These are phyloP conservation scores for Habropoda laboriosa DNA, from an alignment of 1,140 invertebrate genomes.

Conservation along the genomic window DNA sequence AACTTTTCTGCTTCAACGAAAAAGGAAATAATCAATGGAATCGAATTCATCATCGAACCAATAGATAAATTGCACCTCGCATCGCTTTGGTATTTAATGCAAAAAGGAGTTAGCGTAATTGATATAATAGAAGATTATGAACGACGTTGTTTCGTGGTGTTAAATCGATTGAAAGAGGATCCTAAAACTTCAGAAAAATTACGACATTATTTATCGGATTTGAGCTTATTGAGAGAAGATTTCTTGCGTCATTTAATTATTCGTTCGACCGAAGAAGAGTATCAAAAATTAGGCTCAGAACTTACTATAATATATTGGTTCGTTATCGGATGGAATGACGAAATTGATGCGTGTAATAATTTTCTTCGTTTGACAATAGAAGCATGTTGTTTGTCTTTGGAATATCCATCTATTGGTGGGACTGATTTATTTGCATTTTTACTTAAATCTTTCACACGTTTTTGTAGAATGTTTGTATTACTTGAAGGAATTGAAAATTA, in stretches of 20 bases:
- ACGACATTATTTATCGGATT: slow-evolving; percentile 28
- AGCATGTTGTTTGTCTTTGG: slow-evolving; percentile 67
- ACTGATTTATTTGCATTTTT: slow-evolving; percentile 50
- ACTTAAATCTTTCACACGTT: slow-evolving; percentile 47
- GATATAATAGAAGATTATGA: slow-evolving; percentile 70
- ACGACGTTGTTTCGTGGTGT: slow-evolving; percentile 63
- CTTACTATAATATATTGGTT: slow-evolving; percentile 45
- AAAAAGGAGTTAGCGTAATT: slow-evolving; percentile 29
- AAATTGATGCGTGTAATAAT: slow-evolving; percentile 55
- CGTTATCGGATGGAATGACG: slow-evolving; percentile 55
- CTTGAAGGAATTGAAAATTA: slow-evolving; percentile 22
- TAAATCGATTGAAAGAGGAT: slow-evolving; percentile 41
- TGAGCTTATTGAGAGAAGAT: slow-evolving; percentile 56
- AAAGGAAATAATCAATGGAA: slow-evolving; percentile 10
- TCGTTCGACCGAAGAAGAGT: slow-evolving; percentile 63
- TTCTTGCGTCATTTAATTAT: slow-evolving; percentile 71
- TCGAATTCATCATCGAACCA: slow-evolving; percentile 65
- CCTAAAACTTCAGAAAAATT: slow-evolving; percentile 7
- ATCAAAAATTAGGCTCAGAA: slow-evolving; percentile 42
- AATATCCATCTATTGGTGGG: slow-evolving; percentile 54
- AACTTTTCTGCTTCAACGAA: background rate
- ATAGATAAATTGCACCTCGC: slow-evolving; percentile 67
- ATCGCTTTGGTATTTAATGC: slow-evolving; percentile 6
- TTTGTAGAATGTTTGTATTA: background rate
- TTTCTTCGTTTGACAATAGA: slow-evolving; percentile 69